Evolutionary conservation across 2,888 invertebrate genomes (phyloP).

Genomic region (Mythimna lalbum): DNA sequence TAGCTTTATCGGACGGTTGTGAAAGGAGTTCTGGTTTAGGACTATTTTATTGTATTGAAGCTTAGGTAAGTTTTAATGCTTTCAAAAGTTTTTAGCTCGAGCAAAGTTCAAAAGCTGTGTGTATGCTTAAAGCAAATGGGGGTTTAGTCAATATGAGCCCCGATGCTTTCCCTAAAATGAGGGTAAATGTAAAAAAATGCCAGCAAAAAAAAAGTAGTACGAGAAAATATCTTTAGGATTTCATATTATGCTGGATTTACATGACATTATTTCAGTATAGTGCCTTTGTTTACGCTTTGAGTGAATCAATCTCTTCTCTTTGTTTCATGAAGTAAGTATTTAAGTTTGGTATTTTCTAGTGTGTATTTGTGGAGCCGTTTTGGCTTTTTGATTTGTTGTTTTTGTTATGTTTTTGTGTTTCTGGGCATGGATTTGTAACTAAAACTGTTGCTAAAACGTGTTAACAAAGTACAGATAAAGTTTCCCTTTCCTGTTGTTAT

Average conservation of each 20-base stretch:
- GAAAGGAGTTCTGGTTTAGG: not conserved
- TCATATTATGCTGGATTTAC: slow-evolving; percentile 12
- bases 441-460: slow-evolving; percentile 14
- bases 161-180: not conserved
- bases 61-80: slow-evolving; percentile 4
- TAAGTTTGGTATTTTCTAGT: slow-evolving; percentile 1
- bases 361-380: slow-evolving; percentile 10
- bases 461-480: slow-evolving; percentile 11
- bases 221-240: slow-evolving; percentile 7
- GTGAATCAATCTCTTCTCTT: slow-evolving; percentile 8
- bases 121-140: not conserved
- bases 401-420: not conserved
- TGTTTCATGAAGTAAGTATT: slow-evolving; percentile 27
- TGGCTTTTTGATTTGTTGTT: not conserved
- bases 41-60: not conserved
- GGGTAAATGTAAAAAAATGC: not conserved
- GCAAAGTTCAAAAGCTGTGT: not conserved
- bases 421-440: slow-evolving; percentile 1
- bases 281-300: slow-evolving; percentile 23
- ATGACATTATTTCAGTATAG: slow-evolving; percentile 1
- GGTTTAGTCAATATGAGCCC: not conserved
- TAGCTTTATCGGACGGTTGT: not conserved
- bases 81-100: not conserved
- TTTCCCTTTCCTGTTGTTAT: slow-evolving; percentile 29
- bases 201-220: not conserved